These are phyloP conservation scores for Siniperca obscura DNA, from an alignment of 2,797 vertebrate genomes.

Conservation along the genomic window DNA sequence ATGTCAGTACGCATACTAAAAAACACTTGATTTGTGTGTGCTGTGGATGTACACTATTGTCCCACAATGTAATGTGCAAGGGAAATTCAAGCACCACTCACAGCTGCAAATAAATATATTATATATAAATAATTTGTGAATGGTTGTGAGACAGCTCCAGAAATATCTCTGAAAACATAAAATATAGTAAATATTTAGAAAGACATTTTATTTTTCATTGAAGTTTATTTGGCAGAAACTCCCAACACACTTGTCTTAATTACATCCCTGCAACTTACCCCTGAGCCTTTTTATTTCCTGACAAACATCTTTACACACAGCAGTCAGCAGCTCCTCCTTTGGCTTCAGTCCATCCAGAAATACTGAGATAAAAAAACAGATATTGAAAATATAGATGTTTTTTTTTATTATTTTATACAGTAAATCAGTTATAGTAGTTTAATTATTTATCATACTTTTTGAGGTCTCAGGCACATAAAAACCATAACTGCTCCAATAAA, in stretches of 20 bases:
- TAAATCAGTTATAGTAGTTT: neutral
- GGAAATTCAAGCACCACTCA: neutral
- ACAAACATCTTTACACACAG: slow-evolving; percentile 84
- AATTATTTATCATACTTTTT: neutral
- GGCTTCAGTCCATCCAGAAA: slow-evolving; percentile 90
- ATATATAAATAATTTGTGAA: neutral
- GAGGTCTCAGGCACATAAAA: neutral
- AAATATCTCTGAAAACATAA: neutral
- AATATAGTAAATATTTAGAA: neutral
- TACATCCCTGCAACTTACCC: slow-evolving; percentile 73
- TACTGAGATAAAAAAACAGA: slow-evolving; percentile 74
- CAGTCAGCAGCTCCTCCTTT: slow-evolving; percentile 86
- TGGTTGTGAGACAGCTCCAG: neutral
- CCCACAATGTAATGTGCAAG: neutral
- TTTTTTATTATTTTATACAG: neutral
- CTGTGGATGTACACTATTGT: neutral
- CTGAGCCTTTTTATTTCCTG: slow-evolving; percentile 79
- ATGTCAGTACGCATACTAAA: neutral
- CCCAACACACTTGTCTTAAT: neutral
- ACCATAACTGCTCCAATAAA: neutral
- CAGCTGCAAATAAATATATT: neutral
- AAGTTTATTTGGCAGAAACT: neutral
- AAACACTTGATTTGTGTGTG: neutral
- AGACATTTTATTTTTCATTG: neutral
- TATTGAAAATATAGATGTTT: neutral